These are phyloP conservation scores for Drosophila nr. perissopoda DNA, from an alignment of 2,888 invertebrate species.

Conservation along the genomic window DNA sequence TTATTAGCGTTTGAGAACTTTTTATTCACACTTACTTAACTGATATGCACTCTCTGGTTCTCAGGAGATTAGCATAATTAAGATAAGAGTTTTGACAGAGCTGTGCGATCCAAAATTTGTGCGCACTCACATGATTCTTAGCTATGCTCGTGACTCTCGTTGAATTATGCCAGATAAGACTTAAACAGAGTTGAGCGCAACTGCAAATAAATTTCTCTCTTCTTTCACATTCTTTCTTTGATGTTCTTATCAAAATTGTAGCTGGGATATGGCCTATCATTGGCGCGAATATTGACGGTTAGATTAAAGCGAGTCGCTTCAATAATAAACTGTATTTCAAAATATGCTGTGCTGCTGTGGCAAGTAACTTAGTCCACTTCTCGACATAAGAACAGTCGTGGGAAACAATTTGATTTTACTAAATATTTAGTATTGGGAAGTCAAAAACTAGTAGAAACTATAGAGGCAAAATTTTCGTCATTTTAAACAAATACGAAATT, in stretches of 20 bases:
- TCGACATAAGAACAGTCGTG: not conserved
- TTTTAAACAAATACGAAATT: too few relatives aligned
- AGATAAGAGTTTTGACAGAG: conserved; percentile 13
- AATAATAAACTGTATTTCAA: not conserved
- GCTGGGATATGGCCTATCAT: conserved; percentile 13
- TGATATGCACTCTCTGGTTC: not conserved
- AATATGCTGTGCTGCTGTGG: not conserved
- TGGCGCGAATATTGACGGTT: not conserved
- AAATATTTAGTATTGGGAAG: not conserved
- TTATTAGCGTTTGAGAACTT: not conserved
- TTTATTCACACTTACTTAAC: not conserved
- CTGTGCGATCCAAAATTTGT: not conserved
- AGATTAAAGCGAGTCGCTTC: conserved; percentile 22
- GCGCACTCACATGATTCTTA: not conserved
- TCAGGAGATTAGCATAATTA: not conserved
- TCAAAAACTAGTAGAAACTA: not conserved
- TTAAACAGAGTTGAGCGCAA: not conserved
- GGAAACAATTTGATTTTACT: not conserved
- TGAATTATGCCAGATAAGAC: conserved; percentile 16
- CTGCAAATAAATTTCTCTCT: conserved; percentile 20
- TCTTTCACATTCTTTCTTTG: not conserved
- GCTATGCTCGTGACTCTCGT: conserved; percentile 2
- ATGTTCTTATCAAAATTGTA: conserved; percentile 6
- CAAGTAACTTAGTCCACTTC: not conserved
- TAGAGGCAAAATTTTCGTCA: not conserved